Conservation (phyloP, 2,888 invertebrate species). For the Heliconius ethilla region DNA sequence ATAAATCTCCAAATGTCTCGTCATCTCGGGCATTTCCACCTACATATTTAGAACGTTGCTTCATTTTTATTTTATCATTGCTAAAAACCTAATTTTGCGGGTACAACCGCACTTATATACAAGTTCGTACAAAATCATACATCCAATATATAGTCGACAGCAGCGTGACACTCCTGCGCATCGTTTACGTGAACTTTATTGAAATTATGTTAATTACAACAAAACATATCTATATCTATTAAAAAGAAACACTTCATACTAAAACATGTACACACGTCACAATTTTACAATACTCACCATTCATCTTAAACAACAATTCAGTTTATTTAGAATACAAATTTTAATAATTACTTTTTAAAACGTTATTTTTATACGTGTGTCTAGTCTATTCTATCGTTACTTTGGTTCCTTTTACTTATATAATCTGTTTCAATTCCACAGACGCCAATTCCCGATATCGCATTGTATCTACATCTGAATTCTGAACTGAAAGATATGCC, state of each 20-base stretch:
- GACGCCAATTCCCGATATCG: constrained; percentile 69
- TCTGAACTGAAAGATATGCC: constrained; percentile 44
- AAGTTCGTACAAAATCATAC: constrained; percentile 35
- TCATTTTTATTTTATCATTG: constrained; percentile 41
- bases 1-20: constrained; percentile 28
- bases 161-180: constrained; percentile 33
- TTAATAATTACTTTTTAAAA: constrained; percentile 36
- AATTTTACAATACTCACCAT: constrained; percentile 25
- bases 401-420: constrained; percentile 74
- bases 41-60: constrained; percentile 45
- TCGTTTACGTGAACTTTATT: constrained; percentile 21
- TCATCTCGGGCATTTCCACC: constrained; percentile 34
- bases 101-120: constrained; percentile 32
- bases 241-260: constrained; percentile 8
- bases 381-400: constrained; percentile 55
- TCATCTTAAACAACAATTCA: constrained; percentile 36
- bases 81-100: constrained; percentile 36
- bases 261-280: constrained; percentile 32
- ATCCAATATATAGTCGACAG: constrained; percentile 26
- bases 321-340: constrained; percentile 37
- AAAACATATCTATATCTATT: constrained; percentile 16
- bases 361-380: constrained; percentile 39
- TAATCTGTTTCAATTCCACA: constrained; percentile 72
- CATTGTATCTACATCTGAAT: constrained; percentile 40
- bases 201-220: constrained; percentile 26